Conservation (phyloP, 2,797 vertebrate genomes). For the Anolis apletophallus region DNA sequence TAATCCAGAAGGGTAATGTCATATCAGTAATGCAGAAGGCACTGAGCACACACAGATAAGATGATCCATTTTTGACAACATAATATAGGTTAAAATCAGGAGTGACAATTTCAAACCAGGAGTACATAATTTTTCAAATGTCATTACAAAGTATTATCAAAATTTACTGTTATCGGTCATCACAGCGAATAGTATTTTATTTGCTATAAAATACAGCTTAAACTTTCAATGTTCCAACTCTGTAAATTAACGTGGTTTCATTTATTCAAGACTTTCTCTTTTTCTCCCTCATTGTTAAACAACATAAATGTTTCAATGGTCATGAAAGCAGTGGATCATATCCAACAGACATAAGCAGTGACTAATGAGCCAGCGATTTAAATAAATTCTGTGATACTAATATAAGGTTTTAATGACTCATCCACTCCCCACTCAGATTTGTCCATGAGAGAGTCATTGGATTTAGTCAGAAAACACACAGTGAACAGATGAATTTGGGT, state of each 20-base stretch:
- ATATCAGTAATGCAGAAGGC: no score
- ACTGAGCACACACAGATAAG: no score
- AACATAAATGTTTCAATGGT: slow-evolving; percentile 4
- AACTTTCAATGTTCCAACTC: not conserved
- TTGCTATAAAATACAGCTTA: not conserved
- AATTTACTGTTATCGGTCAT: not conserved
- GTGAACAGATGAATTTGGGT: slow-evolving; percentile 58
- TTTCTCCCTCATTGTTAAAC: slow-evolving; percentile 4
- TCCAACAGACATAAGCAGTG: slow-evolving; percentile 45
- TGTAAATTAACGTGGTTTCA: not conserved
- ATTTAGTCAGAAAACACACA: slow-evolving; percentile 47
- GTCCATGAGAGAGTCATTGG: slow-evolving; percentile 8
- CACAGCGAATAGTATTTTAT: not conserved
- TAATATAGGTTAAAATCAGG: no score
- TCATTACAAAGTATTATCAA: not conserved
- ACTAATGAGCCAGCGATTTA: slow-evolving; percentile 69
- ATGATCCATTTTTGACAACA: no score
- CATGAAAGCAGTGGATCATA: not conserved
- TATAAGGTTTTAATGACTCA: slow-evolving; percentile 67
- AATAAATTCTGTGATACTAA: slow-evolving; percentile 68
- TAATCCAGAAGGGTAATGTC: no score
- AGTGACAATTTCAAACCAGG: no score
- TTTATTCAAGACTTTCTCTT: not conserved
- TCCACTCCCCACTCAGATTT: slow-evolving; percentile 37
- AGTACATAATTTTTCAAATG: no score